These are phyloP conservation scores for Climacteris rufus DNA, from an alignment of 2,113 vertebrate genomes.

Conservation along the genomic window DNA sequence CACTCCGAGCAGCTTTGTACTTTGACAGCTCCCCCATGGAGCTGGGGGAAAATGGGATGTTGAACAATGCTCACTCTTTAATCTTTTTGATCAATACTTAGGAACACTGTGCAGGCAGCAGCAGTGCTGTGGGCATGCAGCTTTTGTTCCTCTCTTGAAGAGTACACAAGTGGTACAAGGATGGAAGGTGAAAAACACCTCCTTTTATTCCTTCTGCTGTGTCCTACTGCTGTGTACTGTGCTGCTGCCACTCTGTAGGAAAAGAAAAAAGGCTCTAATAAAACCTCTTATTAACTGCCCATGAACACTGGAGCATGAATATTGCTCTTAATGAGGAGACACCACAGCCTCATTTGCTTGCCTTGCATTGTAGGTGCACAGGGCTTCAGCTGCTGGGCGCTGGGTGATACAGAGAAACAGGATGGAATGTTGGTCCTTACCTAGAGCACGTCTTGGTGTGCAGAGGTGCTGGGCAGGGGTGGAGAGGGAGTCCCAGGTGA, in stretches of 20 bases:
- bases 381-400: not conserved
- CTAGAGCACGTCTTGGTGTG: fast-evolving
- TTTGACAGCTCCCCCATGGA: not conserved
- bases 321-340: constrained; percentile 8
- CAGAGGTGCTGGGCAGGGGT: not conserved
- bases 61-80: not conserved
- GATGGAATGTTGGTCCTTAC: not conserved
- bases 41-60: not conserved
- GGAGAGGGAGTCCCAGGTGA: not conserved
- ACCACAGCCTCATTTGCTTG: not conserved
- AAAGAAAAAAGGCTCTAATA: not conserved
- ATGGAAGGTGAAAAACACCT: not conserved
- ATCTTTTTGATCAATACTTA: not conserved
- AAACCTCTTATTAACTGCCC: constrained; percentile 8
- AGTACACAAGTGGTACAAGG: not conserved
- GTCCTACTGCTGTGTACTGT: not conserved
- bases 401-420: not conserved
- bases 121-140: not conserved
- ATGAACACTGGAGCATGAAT: constrained; percentile 10
- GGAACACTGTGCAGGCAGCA: not conserved
- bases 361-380: not conserved
- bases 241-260: not conserved
- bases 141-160: not conserved
- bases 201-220: not conserved
- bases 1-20: not conserved